Evolutionary conservation across 2,888 invertebrate genomes (phyloP), one percentile per base, ranked within the genome.

Genomic region (Mayetiola destructor): DNA sequence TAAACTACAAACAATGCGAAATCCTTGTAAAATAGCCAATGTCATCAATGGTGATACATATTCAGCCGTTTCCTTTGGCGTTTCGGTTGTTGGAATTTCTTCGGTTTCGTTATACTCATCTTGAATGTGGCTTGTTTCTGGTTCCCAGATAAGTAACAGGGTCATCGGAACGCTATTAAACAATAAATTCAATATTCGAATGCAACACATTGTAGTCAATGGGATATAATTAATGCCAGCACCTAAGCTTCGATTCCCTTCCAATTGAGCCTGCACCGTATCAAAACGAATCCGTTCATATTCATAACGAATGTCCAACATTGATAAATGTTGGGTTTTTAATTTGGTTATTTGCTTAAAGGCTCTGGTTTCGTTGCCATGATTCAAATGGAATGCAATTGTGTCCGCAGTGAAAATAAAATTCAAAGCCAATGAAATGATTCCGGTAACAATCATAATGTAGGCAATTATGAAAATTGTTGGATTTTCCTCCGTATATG

Each of bases 271-370:
- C 9, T 48, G 48, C 6, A 16, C 27, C 6, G 27, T 27, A 27
- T 48, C 48, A 27, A 48, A 48, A 16, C 48, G 12, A 27, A 48
- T 48, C 1, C 48, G 48, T 27, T 48, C 48, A 9, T 48, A 48
- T n/a, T 48, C 48, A 27, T 48, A 48, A 27, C 48, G 48, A 48
- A 48, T 48, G 9, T 48, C 48, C 8, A 48, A 16, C 27, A 48
- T 48, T n/a, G 48, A 48, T n/a, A 48, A 27, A 48, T 48, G 48
- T n/a, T 48, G n/a, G 3, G 9, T n/a, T 27, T 48, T 48, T 12
- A 48, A 27, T 4, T 27, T 23, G 2, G 48, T n/a, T 3, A 48
- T 20, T 27, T 27, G 27, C 16, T 27, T 48, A 20, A 48, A 48
- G 23, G 48, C 48, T 48, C 27, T 48, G 5, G 48, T 48, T 27